These are phyloP conservation scores for Galerucella nymphaeae DNA, from an alignment of 2,888 invertebrate species.

Conservation along the genomic window DNA sequence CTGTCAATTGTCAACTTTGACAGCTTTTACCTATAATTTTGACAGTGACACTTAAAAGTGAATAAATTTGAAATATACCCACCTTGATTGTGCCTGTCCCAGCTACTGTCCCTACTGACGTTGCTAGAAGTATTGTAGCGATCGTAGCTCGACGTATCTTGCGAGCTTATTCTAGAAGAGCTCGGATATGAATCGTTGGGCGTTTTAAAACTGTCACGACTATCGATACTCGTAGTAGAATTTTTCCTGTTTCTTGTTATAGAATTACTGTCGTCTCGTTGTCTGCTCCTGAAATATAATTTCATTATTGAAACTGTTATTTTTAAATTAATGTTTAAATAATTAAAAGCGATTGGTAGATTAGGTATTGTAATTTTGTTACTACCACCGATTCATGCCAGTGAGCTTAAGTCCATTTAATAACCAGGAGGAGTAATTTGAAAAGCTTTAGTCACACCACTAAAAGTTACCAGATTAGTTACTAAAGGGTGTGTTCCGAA, in stretches of 20 bases:
- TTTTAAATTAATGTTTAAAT: not conserved
- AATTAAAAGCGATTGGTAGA: slow-evolving; percentile 1
- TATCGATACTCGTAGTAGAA: slow-evolving; percentile 53
- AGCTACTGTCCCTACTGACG: slow-evolving; percentile 65
- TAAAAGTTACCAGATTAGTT: too few relatives aligned
- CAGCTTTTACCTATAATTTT: too few relatives aligned
- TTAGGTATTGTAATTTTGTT: slow-evolving; percentile 1
- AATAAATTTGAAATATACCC: not conserved
- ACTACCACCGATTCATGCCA: not conserved
- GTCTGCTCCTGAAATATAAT: slow-evolving; percentile 52
- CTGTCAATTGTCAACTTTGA: too few relatives aligned
- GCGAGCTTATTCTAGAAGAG: slow-evolving; percentile 48
- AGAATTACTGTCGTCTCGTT: slow-evolving; percentile 54
- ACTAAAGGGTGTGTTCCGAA: too few relatives aligned
- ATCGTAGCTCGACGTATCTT: slow-evolving; percentile 58
- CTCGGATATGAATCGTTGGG: slow-evolving; percentile 52
- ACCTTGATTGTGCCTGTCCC: slow-evolving; percentile 61
- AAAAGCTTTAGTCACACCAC: too few relatives aligned
- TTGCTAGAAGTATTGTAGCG: slow-evolving; percentile 53
- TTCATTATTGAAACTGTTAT: not conserved
- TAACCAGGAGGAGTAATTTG: too few relatives aligned
- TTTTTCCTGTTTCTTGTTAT: slow-evolving; percentile 48
- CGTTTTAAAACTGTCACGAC: slow-evolving; percentile 57
- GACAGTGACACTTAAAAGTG: not conserved
- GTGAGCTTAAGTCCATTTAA: too few relatives aligned